Percentiles rank a stretch among this genome's conserved stretches.
phyloP scores from a whole-genome alignment of 2,113 vertebrate genomes.

The Cygnus atratus region DNA sequence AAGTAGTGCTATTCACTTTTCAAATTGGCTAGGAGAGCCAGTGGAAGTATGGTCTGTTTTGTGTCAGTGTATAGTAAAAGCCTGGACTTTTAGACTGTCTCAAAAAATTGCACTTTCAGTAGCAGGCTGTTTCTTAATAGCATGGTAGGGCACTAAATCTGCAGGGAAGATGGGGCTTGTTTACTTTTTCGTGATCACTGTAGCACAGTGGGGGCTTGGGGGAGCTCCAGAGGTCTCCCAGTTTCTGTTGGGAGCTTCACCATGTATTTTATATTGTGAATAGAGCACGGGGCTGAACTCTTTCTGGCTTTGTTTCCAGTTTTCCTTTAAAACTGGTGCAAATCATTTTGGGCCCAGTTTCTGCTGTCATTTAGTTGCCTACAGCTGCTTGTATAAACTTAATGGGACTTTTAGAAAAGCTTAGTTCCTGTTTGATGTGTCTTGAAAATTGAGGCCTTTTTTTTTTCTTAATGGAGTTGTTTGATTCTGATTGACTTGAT shows the following conservation, averaged over 20 bases:
- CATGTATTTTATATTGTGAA: not conserved
- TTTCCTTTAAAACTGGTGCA: not conserved
- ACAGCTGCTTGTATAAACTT: not conserved
- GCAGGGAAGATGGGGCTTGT: not conserved
- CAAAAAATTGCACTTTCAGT: not conserved
- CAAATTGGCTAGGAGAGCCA: not conserved
- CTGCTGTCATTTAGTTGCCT: not conserved
- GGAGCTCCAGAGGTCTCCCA: not conserved
- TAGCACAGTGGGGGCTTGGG: not conserved
- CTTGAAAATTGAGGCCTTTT: not conserved
- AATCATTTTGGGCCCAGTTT: not conserved
- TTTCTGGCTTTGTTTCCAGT: not conserved
- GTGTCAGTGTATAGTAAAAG: not conserved
- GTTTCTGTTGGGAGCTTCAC: constrained; percentile 4
- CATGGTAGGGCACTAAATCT: not conserved
- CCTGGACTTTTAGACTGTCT: not conserved
- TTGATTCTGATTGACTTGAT: not conserved
- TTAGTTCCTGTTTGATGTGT: not conserved
- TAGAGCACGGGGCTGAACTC: not conserved
- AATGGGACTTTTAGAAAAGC: not conserved
- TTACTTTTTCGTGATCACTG: not conserved
- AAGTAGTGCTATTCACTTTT: not conserved
- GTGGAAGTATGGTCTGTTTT: not conserved
- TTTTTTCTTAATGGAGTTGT: not conserved
- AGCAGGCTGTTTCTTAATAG: not conserved